Percentiles rank a stretch among this genome's conserved stretches.
These are phyloP conservation scores for Caenorhabditis wallacei DNA, from an alignment of 2,888 invertebrate species.

Conservation along the genomic window DNA sequence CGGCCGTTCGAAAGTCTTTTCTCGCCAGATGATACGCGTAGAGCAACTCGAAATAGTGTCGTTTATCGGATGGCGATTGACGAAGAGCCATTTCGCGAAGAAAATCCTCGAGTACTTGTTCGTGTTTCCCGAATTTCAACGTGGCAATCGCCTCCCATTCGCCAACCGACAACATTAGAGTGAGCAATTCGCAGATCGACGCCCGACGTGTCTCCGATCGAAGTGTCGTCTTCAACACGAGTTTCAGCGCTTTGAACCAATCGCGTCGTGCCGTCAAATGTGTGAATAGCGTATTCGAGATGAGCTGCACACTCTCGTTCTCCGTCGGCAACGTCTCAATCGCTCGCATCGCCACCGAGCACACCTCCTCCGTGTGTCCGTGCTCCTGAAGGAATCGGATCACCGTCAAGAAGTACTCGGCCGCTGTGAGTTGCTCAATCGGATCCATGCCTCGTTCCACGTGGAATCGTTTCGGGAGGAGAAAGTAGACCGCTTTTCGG, in stretches of 20 bases:
- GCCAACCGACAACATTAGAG: constrained; percentile 51
- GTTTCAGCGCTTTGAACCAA: constrained; percentile 75
- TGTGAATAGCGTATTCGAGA: constrained; percentile 77
- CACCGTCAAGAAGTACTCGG: constrained; percentile 60
- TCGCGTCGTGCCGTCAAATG: constrained; percentile 68
- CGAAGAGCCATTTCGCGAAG: constrained; percentile 63
- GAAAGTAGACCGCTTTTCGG: constrained; percentile 68
- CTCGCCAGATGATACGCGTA: constrained; percentile 63
- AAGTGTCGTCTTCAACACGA: constrained; percentile 52
- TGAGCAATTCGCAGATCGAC: constrained; percentile 59
- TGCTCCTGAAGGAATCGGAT: constrained; percentile 73
- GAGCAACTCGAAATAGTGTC: constrained; percentile 69
- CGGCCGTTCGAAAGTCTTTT: constrained; percentile 67
- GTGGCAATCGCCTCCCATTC: constrained; percentile 65
- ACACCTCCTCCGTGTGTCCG: constrained; percentile 71
- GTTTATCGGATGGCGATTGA: constrained; percentile 55
- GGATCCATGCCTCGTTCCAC: constrained; percentile 37
- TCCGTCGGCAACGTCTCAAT: constrained; percentile 65
- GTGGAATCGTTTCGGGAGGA: constrained; percentile 42
- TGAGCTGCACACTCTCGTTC: constrained; percentile 61
- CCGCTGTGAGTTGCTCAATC: constrained; percentile 25
- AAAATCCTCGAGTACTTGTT: constrained; percentile 64
- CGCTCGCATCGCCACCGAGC: constrained; percentile 69
- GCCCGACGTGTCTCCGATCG: constrained; percentile 49
- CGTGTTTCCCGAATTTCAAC: constrained; percentile 61